phyloP scores from a whole-genome alignment of 1,140 invertebrate species.

The Camponotus floridanus region DNA sequence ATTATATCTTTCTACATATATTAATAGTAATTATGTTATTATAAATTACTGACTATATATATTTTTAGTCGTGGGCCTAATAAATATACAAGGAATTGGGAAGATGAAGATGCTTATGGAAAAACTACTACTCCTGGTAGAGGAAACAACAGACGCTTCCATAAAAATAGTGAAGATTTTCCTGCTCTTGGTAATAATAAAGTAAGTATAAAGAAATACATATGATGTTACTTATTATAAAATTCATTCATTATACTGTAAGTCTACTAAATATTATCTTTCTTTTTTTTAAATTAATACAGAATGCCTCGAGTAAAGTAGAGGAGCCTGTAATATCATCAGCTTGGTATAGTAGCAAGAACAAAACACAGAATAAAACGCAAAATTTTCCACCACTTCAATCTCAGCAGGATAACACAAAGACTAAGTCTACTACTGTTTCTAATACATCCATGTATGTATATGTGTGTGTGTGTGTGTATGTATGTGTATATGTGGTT shows the following conservation, averaged over 20 bases:
- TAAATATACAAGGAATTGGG: slow-evolving; percentile 96
- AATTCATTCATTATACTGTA: slow-evolving; percentile 10
- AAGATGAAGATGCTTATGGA: slow-evolving; percentile 95
- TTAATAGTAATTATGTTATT: no score
- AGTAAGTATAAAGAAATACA: slow-evolving; percentile 63
- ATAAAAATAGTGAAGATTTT: slow-evolving; percentile 83
- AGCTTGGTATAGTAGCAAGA: slow-evolving; percentile 85
- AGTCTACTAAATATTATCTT: slow-evolving; percentile 22
- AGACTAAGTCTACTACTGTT: slow-evolving; percentile 70
- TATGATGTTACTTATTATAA: neutral
- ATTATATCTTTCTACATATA: no score
- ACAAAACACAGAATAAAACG: slow-evolving; percentile 79
- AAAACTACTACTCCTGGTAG: slow-evolving; percentile 79
- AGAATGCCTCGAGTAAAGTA: slow-evolving; percentile 70
- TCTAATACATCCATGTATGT: slow-evolving; percentile 78
- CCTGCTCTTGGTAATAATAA: slow-evolving; percentile 82
- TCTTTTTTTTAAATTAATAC: slow-evolving; percentile 41
- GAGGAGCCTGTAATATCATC: slow-evolving; percentile 85
- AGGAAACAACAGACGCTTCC: slow-evolving; percentile 72
- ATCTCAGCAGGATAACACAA: slow-evolving; percentile 78
- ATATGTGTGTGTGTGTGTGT: neutral
- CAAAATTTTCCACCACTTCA: slow-evolving; percentile 83
- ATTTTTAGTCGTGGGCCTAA: slow-evolving; percentile 92
- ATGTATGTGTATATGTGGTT: neutral
- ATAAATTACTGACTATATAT: neutral